Evolutionary conservation across 2,888 invertebrate genomes (phyloP), one percentile per base, ranked within the genome.

Genomic region (Zelleria hepariella): DNA sequence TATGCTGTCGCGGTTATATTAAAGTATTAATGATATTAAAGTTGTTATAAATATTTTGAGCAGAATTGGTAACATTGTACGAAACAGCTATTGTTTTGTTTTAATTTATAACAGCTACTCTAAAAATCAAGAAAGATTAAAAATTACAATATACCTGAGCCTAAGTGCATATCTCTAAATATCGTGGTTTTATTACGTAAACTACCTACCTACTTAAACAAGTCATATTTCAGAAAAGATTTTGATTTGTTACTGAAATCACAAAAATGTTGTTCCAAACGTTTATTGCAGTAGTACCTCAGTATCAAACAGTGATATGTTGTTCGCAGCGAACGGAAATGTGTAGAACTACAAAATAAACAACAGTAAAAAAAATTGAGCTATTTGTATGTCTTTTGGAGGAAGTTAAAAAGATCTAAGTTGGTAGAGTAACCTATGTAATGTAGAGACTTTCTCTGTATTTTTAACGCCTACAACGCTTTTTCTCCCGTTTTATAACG

Each of bases 401-500:
- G 10, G n/a, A n/a, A n/a, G n/a, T n/a, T n/a, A n/a, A n/a, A n/a
- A n/a, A n/a, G n/a, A n/a, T n/a, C n/a, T n/a, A n/a, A n/a, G n/a
- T n/a, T n/a, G n/a, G n/a, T 42, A 42, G 10, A 10, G 32, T 5
- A 42, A 10, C 32, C 15, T 42, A 15, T 2, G 1, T 10, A 42
- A 10, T 4, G 2, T 32, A 2, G 5, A 3, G 15, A 1, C 32
- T n/a, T n/a, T n/a, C 32, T 42, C 32, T 42, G 32, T 42, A 42
- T 42, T 42, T 42, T 42, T 10, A 42, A 42, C 15, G 32, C 32
- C 15, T 42, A 2, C 6, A 10, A 7, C 7, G 32, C 7, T 32
- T 32, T 80, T 81, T 79, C 77, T 74, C 77, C 69, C 75, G 72
- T 82, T 82, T 82, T 77, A 80, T 82, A 82, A 78, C 77, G 77